Evolutionary conservation across 2,113 vertebrate genomes (phyloP).

Genomic region (Procavia capensis): DNA sequence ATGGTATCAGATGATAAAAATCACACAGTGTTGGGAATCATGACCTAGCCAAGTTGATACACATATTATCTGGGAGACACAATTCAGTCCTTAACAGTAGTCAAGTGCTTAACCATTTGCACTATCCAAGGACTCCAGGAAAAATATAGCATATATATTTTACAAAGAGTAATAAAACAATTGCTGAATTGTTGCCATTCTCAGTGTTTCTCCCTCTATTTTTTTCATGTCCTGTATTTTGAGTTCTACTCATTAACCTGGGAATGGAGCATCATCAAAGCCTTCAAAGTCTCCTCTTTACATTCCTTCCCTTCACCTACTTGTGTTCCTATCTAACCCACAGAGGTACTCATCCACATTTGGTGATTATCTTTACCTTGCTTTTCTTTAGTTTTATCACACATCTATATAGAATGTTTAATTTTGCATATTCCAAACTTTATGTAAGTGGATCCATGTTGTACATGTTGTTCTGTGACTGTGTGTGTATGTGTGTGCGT

Average conservation of each 20-base stretch:
- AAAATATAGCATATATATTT: neutral
- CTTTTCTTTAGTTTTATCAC: neutral
- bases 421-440: neutral
- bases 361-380: neutral
- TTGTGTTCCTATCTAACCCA: neutral
- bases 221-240: slow-evolving; percentile 17
- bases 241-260: neutral
- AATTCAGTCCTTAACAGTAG: no score
- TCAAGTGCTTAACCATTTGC: neutral
- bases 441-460: neutral
- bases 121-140: neutral
- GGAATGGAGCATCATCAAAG: neutral
- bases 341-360: neutral
- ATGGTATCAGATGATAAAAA: no score
- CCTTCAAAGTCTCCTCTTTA: neutral
- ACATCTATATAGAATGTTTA: neutral
- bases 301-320: neutral
- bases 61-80: no score
- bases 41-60: no score
- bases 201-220: neutral
- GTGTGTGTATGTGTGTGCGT: no score
- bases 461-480: neutral
- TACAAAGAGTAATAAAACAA: neutral
- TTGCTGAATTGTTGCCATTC: slow-evolving; percentile 13
- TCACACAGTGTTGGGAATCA: no score